Percentiles rank a stretch among this genome's conserved stretches.
Evolutionary conservation across 2,888 invertebrate species (phyloP).

Genomic region (Acutogordius australiensis): DNA sequence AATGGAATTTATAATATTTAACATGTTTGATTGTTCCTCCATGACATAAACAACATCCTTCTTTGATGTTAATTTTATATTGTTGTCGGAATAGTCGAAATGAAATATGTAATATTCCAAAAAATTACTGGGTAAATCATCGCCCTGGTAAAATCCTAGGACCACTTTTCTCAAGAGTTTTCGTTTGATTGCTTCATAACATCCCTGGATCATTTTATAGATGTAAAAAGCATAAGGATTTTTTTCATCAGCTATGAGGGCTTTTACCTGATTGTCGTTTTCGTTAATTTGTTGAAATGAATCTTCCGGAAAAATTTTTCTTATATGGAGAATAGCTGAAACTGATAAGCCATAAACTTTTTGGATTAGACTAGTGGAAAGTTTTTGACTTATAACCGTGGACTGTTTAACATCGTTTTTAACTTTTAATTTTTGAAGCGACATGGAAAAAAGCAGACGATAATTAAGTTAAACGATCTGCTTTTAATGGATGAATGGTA

Average conservation of each 20-base stretch:
- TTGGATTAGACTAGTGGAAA: not conserved
- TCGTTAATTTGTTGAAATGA: not conserved
- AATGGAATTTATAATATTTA: slow-evolving; percentile 2
- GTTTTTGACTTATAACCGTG: slow-evolving; percentile 2
- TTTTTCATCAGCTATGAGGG: not conserved
- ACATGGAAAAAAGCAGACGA: too few species aligned
- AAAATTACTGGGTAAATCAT: not conserved
- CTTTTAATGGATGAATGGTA: too few species aligned
- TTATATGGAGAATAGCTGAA: not conserved
- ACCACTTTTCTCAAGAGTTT: not conserved
- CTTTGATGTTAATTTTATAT: not conserved
- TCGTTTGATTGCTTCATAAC: slow-evolving; percentile 7
- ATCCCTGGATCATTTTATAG: slow-evolving; percentile 5
- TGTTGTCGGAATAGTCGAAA: not conserved
- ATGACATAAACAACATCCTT: not conserved
- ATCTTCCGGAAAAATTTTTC: not conserved
- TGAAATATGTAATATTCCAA: not conserved
- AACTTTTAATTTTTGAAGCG: too few species aligned
- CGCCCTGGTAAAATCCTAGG: not conserved
- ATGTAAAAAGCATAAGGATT: not conserved
- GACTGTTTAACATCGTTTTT: too few species aligned
- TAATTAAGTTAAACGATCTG: too few species aligned
- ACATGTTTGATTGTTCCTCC: not conserved
- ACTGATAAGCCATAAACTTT: not conserved
- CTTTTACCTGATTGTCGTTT: not conserved